Evolutionary conservation across 1,140 invertebrate species (phyloP).

Genomic region (Idris sp.): DNA sequence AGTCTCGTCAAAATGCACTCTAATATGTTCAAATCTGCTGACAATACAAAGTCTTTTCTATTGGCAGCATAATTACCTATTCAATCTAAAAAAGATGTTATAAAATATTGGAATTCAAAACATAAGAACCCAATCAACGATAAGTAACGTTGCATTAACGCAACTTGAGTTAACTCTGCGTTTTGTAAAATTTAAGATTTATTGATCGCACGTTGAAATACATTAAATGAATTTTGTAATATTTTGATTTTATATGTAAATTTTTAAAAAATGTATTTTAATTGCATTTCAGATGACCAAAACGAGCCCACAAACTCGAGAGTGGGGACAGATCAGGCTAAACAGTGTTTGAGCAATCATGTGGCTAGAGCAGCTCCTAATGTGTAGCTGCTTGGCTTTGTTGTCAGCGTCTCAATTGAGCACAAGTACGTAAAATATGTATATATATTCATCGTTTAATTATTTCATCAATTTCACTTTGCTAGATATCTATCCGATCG

Average conservation of each 20-base stretch:
- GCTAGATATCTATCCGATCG: no score
- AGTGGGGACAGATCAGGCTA: conserved; percentile 72
- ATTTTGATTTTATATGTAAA: no score
- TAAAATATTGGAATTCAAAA: conserved; percentile 32
- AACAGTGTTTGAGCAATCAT: conserved; percentile 72
- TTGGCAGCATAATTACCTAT: conserved; percentile 39
- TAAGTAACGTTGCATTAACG: no score
- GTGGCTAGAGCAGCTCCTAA: conserved; percentile 74
- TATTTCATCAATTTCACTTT: neutral
- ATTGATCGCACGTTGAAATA: no score
- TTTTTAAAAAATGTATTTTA: conserved; percentile 50
- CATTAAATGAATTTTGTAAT: no score
- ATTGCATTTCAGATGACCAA: conserved; percentile 71
- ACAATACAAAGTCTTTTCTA: conserved; percentile 22
- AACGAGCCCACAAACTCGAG: conserved; percentile 67
- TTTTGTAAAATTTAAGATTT: conserved; percentile 32
- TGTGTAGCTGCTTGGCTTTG: conserved; percentile 73
- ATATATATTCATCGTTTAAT: neutral
- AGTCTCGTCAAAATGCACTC: conserved; percentile 23
- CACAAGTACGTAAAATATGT: conserved; percentile 66
- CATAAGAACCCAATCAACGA: no score
- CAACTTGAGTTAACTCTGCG: conserved; percentile 3
- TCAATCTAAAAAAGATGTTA: conserved; percentile 26
- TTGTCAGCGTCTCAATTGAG: conserved; percentile 70
- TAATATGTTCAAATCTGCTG: conserved; percentile 13